Evolutionary conservation across 2,797 vertebrate species (phyloP).

Genomic region (Nannoperca obscura): DNA sequence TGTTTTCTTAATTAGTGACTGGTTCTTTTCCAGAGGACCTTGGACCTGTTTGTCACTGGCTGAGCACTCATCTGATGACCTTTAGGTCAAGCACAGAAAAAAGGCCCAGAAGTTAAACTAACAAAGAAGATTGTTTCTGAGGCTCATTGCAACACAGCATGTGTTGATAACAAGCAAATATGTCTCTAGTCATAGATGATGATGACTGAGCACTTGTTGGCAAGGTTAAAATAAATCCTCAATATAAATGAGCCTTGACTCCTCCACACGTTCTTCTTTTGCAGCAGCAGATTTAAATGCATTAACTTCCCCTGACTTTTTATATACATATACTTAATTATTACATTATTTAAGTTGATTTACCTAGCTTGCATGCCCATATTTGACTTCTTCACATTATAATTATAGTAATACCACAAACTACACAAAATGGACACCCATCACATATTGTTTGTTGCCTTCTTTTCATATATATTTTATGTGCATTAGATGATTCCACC

Average conservation of each 20-base stretch:
- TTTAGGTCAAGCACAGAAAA: neutral
- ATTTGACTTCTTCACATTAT: neutral
- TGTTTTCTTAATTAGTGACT: neutral
- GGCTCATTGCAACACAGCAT: fast-evolving
- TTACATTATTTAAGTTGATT: neutral
- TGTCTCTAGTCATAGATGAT: neutral
- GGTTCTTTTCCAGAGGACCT: neutral
- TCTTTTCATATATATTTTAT: neutral
- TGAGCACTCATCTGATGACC: neutral
- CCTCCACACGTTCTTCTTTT: neutral
- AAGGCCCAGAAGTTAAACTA: constrained; percentile 24
- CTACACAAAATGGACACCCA: neutral
- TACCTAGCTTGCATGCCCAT: neutral
- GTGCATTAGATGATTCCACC: neutral
- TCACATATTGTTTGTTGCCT: neutral
- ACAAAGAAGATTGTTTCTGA: neutral
- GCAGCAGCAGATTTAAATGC: neutral
- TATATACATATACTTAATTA: neutral
- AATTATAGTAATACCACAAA: neutral
- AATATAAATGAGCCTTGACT: neutral
- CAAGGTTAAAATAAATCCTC: neutral
- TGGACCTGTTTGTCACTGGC: neutral
- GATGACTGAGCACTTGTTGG: neutral
- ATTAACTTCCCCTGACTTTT: neutral
- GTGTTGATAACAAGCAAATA: fast-evolving